These are phyloP conservation scores for Anolis carolinensis DNA, from an alignment of 2,113 vertebrate genomes.

Conservation along the genomic window DNA sequence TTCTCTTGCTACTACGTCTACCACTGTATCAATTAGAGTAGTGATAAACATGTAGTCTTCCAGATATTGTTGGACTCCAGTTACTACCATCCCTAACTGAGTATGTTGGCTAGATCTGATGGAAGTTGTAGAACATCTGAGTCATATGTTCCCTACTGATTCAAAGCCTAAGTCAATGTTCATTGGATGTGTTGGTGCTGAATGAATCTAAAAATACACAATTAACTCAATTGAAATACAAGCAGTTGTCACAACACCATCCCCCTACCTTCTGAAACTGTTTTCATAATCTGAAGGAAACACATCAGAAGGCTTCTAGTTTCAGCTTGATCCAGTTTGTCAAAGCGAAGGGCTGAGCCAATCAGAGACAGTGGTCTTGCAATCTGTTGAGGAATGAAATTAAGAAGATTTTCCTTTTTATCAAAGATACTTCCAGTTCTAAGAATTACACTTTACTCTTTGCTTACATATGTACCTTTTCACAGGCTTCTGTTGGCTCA, in stretches of 20 bases:
- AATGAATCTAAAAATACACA: slow-evolving; percentile 5
- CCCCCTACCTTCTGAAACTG: slow-evolving; percentile 90
- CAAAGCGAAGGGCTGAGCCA: slow-evolving; percentile 93
- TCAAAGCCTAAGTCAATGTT: neutral
- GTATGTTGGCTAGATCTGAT: neutral
- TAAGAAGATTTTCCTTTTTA: neutral
- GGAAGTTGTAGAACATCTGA: neutral
- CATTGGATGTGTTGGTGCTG: neutral
- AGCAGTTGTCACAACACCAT: neutral
- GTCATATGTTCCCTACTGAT: neutral
- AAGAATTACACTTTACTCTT: fast-evolving
- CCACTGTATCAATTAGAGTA: neutral
- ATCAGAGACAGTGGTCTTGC: slow-evolving; percentile 93
- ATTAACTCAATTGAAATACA: fast-evolving
- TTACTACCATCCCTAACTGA: neutral
- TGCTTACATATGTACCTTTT: slow-evolving; percentile 82
- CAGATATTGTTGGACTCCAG: neutral
- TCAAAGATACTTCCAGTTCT: neutral
- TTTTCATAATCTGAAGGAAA: slow-evolving; percentile 99
- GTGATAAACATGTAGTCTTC: neutral
- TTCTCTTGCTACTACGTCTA: neutral
- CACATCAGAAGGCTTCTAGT: slow-evolving; percentile 95
- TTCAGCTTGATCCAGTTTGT: slow-evolving; percentile 97
- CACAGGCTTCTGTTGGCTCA: slow-evolving; percentile 93
- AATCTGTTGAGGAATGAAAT: slow-evolving; percentile 78